These are phyloP conservation scores for Numenius phaeopus DNA, from an alignment of 2,797 vertebrate genomes.

Conservation along the genomic window DNA sequence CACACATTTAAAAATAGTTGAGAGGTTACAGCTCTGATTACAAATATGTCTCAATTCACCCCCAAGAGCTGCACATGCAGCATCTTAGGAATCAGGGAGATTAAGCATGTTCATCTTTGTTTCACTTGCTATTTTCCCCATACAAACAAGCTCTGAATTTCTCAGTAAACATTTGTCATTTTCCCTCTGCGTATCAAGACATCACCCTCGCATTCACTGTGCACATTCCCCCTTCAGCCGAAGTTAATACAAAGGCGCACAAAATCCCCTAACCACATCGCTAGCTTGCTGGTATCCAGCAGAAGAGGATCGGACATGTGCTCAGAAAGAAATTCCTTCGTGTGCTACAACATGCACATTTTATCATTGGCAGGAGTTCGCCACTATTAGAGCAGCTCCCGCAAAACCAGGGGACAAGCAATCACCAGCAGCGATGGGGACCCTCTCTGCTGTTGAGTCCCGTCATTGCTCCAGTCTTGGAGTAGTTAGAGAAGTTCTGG, in stretches of 20 bases:
- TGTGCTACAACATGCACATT: fast-evolving
- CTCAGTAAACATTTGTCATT: not conserved
- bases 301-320: not conserved
- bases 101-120: not conserved
- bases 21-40: not conserved
- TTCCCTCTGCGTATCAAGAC: not conserved
- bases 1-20: not conserved
- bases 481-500: not conserved
- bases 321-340: not conserved
- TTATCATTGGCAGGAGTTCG: not conserved
- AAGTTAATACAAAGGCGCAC: not conserved
- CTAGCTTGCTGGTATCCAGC: not conserved
- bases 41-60: not conserved
- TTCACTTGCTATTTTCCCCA: not conserved
- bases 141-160: not conserved
- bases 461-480: not conserved
- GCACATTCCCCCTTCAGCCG: fast-evolving
- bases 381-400: not conserved
- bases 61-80: not conserved
- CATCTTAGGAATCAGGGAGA: not conserved
- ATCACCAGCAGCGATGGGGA: not conserved
- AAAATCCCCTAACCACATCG: not conserved
- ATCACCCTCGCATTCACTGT: fast-evolving
- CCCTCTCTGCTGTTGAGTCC: not conserved
- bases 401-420: not conserved